Evolutionary conservation across 2,797 vertebrate genomes (phyloP), one percentile per base, ranked within the genome.

Genomic region (Aulostomus chinensis): DNA sequence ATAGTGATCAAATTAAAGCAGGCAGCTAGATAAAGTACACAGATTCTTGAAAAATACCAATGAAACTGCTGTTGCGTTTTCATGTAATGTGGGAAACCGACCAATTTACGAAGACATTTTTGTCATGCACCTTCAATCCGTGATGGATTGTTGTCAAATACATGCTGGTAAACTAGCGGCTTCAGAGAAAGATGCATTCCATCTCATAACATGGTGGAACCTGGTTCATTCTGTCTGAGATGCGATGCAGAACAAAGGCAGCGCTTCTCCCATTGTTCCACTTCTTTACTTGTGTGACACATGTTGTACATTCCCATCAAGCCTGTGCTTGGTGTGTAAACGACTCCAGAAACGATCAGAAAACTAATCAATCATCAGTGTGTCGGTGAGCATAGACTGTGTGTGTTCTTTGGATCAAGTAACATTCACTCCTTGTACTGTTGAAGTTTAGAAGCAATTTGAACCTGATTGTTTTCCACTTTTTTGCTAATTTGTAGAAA

Each of bases 81-180:
- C 35, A 57, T 70, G 54, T 62, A 30, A 41, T 48, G 68, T 61
- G 41, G 26, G 55, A 66, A 55, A 69, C 37, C 61, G 38, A 73
- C 80, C 74, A 76, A 50, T 20, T 9, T 6, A 15, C 41, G 58
- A 53, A 67, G 45, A 73, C 42, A 35, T 21, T 18, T 73, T 57
- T 74, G 73, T 67, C 77, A 71, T 76, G 68, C 71, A 34, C 49
- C 53, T 55, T 69, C 30, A 64, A 65, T 43, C 64, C 37, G 58
- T 54, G 63, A 50, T 73, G 41, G 48, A 58, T 79, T 65, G 78
- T 73, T 73, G 76, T 76, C 74, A 77, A 47, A 76, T 68, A 55
- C 40, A 74, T 80, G 77, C 73, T 50, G 39, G 10, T 18, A 45
- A 42, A 34, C 46, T 68, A 66, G 68, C 68, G 43, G 62, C 53